These are phyloP conservation scores for Epizoanthus illoricatus DNA, from an alignment of 92 coral and sea anemone species.

Conservation along the genomic window DNA sequence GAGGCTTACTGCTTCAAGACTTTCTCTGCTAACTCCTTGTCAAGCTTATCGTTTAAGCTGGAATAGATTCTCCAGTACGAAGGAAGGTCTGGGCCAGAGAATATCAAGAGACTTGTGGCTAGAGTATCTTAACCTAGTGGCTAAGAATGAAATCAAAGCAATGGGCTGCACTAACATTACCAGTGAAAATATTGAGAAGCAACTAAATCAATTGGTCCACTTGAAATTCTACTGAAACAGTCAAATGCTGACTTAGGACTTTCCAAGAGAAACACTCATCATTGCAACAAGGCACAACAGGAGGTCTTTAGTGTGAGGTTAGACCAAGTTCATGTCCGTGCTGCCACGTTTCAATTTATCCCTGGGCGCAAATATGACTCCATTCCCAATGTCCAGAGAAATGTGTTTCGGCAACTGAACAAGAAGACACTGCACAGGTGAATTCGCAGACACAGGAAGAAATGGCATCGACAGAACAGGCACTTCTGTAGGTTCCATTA, in stretches of 20 bases:
- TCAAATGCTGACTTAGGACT: constrained; percentile 49
- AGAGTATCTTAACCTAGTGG: constrained; percentile 47
- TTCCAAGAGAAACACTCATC: constrained; percentile 37
- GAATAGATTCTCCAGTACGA: no score
- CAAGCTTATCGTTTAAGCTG: no score
- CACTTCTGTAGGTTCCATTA: constrained; percentile 15
- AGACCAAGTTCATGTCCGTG: constrained; percentile 26
- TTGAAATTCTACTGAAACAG: constrained; percentile 45
- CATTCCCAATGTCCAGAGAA: constrained; percentile 1
- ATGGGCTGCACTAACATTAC: constrained; percentile 54
- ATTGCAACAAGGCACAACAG: constrained; percentile 35
- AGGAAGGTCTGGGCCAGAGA: constrained; percentile 44
- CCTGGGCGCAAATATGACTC: constrained; percentile 34
- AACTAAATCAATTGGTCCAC: constrained; percentile 45
- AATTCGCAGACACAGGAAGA: constrained; percentile 14
- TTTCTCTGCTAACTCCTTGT: no score
- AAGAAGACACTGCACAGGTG: not conserved
- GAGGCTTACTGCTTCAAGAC: no score
- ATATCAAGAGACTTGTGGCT: constrained; percentile 55
- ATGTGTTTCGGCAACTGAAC: not conserved
- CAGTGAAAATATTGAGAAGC: constrained; percentile 41
- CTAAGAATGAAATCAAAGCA: constrained; percentile 55
- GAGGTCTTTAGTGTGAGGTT: constrained; percentile 6
- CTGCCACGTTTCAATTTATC: not conserved
- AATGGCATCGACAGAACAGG: constrained; percentile 30